Percentiles rank a stretch among this genome's conserved stretches.
Conservation (phyloP, 2,113 vertebrate genomes). For the Microcebus griseorufus region DNA sequence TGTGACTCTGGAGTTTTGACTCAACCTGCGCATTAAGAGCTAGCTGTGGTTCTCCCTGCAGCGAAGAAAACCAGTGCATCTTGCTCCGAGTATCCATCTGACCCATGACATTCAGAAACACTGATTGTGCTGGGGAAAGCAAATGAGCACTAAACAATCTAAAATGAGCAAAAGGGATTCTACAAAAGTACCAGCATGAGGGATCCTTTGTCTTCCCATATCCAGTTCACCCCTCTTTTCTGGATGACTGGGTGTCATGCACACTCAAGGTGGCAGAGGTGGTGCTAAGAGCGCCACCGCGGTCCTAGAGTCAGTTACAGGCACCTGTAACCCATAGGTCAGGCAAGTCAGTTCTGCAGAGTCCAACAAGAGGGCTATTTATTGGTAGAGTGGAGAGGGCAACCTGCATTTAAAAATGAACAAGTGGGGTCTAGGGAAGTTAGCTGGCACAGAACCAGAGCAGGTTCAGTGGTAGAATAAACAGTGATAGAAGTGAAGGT, state of each 20-base stretch:
- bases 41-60: not conserved
- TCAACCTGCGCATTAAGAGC: not conserved
- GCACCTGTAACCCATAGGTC: accelerated
- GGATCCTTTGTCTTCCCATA: not conserved
- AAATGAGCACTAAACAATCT: not conserved
- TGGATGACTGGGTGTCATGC: too few relatives aligned
- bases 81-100: not conserved
- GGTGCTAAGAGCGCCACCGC: accelerated
- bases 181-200: not conserved
- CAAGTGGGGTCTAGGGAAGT: not conserved
- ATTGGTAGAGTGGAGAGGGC: not conserved
- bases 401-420: not conserved
- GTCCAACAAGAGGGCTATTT: not conserved
- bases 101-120: not conserved
- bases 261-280: not conserved
- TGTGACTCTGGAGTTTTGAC: not conserved
- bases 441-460: not conserved
- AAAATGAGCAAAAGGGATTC: not conserved
- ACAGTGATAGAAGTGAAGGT: not conserved
- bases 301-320: not conserved
- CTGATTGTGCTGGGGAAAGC: not conserved
- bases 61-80: not conserved
- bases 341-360: not conserved
- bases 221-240: not conserved
- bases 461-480: not conserved